These are phyloP conservation scores for Caenorhabditis macrosperma DNA, from an alignment of 2,888 invertebrate species.

Conservation along the genomic window DNA sequence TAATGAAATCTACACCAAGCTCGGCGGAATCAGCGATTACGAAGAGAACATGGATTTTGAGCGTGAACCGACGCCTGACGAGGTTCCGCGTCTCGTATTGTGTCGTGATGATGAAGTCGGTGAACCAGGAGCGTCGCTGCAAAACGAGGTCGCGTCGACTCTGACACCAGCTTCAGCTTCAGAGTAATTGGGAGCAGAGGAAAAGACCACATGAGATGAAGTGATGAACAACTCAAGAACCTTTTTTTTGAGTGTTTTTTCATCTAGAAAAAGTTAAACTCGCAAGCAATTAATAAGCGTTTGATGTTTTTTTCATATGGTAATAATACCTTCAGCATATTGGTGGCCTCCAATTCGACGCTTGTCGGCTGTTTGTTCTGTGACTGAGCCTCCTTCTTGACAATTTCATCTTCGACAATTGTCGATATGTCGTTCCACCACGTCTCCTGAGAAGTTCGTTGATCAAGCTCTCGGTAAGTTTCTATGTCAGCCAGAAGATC, in stretches of 20 bases:
- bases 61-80: constrained; percentile 69
- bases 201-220: too few species aligned
- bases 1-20: constrained; percentile 49
- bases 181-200: too few species aligned
- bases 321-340: constrained; percentile 34
- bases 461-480: constrained; percentile 92
- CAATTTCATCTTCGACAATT: constrained; percentile 80
- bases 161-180: too few species aligned
- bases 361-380: background rate
- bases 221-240: too few species aligned
- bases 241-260: too few species aligned
- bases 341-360: background rate
- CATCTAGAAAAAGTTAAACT: too few species aligned
- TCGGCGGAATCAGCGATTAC: constrained; percentile 62
- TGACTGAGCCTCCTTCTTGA: constrained; percentile 11
- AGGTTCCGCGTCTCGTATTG: constrained; percentile 64
- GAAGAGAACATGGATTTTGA: constrained; percentile 76
- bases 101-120: constrained; percentile 34
- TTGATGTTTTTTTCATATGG: too few species aligned
- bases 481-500: constrained; percentile 95
- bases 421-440: constrained; percentile 98
- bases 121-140: constrained; percentile 11
- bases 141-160: constrained; percentile 82
- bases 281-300: too few species aligned
- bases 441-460: constrained; percentile 87